Evolutionary conservation across 2,113 vertebrate species (phyloP).

Genomic region (Hippolais icterina): DNA sequence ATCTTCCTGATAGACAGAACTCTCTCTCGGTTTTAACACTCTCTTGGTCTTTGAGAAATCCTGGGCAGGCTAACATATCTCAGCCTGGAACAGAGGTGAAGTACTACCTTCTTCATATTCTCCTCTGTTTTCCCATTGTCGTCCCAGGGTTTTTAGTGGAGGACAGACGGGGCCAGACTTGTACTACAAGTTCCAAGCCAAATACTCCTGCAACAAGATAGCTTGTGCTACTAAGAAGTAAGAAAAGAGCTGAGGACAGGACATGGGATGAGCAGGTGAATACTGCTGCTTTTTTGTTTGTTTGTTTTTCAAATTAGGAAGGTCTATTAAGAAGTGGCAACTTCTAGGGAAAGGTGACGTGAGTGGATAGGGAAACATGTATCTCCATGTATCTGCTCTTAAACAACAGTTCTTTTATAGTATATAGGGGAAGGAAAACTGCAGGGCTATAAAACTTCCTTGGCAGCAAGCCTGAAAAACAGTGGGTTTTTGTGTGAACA

Average conservation of each 20-base stretch:
- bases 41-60: neutral
- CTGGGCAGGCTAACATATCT: neutral
- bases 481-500: neutral
- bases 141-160: neutral
- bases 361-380: neutral
- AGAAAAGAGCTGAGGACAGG: neutral
- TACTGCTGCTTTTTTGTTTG: neutral
- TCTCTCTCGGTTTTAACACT: neutral
- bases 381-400: neutral
- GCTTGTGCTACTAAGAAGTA: neutral
- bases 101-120: neutral
- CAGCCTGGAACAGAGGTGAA: neutral
- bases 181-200: neutral
- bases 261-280: neutral
- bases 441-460: neutral
- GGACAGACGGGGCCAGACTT: rapidly evolving
- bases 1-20: rapidly evolving
- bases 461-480: neutral
- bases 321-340: neutral
- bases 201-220: neutral
- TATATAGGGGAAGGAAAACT: neutral
- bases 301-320: neutral
- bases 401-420: neutral
- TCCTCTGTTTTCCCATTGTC: neutral
- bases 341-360: neutral